A percentile compares a stretch with the other conserved stretches of the same genome.
These are phyloP conservation scores for Parnassius orleans DNA, from an alignment of 2,888 invertebrate species.

Conservation along the genomic window DNA sequence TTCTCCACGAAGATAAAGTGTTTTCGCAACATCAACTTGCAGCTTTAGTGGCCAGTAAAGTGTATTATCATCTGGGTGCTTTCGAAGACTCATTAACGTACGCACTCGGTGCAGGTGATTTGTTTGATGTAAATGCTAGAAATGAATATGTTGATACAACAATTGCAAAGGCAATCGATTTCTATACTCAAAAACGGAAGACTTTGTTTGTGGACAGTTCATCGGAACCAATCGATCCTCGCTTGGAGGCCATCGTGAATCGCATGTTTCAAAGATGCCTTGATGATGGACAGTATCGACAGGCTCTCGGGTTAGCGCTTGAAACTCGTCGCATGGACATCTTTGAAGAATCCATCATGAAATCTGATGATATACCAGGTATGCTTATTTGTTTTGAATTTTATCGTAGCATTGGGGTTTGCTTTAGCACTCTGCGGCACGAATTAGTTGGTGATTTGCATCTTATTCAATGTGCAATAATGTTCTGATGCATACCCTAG, in stretches of 20 bases:
- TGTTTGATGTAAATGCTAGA: slow-evolving; percentile 96
- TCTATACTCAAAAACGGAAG: slow-evolving; percentile 94
- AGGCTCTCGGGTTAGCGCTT: slow-evolving; percentile 97
- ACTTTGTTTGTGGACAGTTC: slow-evolving; percentile 85
- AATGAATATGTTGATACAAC: slow-evolving; percentile 98
- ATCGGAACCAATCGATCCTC: slow-evolving; percentile 87
- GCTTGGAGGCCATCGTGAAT: slow-evolving; percentile 96
- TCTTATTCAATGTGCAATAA: too few species aligned
- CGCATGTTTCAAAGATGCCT: slow-evolving; percentile 98
- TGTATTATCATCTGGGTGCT: slow-evolving; percentile 98
- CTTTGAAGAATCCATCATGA: slow-evolving; percentile 94
- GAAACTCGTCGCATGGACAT: slow-evolving; percentile 99
- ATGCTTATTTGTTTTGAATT: slow-evolving; percentile 9
- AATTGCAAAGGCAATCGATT: slow-evolving; percentile 98
- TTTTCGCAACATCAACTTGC: slow-evolving; percentile 95
- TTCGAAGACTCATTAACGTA: slow-evolving; percentile 98
- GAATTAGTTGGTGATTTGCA: too few species aligned
- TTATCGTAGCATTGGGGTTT: not conserved
- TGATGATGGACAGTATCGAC: slow-evolving; percentile 96
- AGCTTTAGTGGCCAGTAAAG: slow-evolving; percentile 98
- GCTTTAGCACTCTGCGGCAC: too few species aligned
- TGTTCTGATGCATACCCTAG: too few species aligned
- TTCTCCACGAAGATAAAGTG: slow-evolving; percentile 94
- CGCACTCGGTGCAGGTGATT: slow-evolving; percentile 96
- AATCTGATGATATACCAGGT: slow-evolving; percentile 93